A percentile compares a stretch with the other conserved stretches of the same genome.
phyloP scores from a whole-genome alignment of 2,113 vertebrate species.

The Terrapene triunguis region DNA sequence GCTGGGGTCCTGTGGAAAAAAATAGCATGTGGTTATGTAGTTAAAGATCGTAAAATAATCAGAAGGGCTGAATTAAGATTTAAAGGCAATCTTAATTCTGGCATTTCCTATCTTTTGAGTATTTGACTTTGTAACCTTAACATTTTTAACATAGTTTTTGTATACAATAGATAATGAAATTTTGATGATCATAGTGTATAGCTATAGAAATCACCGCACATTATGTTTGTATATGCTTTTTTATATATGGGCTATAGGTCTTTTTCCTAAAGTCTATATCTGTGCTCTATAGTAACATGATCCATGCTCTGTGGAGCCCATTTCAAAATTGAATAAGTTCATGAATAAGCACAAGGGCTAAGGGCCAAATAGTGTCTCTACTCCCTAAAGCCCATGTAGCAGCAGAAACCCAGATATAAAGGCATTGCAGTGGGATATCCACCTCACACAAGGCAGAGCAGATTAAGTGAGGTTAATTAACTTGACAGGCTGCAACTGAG shows the following conservation, averaged over 20 bases:
- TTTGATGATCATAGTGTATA: background rate
- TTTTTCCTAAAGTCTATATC: too few relatives aligned
- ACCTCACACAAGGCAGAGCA: background rate
- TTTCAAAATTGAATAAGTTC: background rate
- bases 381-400: background rate
- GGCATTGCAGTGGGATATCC: background rate
- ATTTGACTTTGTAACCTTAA: fast-evolving
- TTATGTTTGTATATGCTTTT: background rate
- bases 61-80: background rate
- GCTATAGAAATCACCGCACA: background rate
- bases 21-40: background rate
- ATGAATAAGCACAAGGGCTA: background rate
- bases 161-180: background rate
- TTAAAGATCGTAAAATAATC: background rate
- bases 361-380: background rate
- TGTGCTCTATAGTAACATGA: too few relatives aligned
- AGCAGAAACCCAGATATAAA: background rate
- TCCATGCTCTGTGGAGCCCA: background rate
- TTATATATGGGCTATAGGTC: too few relatives aligned
- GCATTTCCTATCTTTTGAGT: background rate
- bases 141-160: background rate
- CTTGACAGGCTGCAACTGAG: too few relatives aligned
- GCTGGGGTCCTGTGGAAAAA: background rate
- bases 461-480: too few relatives aligned
- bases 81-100: background rate